Conservation (phyloP, 2,797 vertebrate genomes). For the Galago senegalensis region DNA sequence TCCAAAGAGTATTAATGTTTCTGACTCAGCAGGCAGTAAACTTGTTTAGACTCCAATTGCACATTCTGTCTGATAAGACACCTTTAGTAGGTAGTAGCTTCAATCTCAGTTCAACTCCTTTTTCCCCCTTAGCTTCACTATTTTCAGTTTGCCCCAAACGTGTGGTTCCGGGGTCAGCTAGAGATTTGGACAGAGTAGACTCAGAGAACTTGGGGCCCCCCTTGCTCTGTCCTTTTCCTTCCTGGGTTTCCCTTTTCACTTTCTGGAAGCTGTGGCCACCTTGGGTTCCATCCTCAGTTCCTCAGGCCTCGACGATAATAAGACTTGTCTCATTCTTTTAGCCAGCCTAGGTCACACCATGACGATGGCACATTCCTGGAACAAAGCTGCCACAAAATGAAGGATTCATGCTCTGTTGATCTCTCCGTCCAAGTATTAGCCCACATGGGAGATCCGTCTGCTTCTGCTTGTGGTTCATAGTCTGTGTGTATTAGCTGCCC, state of each 20-base stretch:
- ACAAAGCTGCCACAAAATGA: background rate
- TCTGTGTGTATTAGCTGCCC: background rate
- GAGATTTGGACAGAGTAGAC: background rate
- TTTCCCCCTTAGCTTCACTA: background rate
- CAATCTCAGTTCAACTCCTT: background rate
- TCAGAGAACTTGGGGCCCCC: background rate
- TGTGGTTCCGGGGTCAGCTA: background rate
- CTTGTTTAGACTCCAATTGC: background rate
- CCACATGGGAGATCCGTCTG: background rate
- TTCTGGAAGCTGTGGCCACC: background rate
- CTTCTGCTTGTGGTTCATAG: background rate
- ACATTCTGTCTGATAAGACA: background rate
- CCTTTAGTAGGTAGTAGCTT: background rate
- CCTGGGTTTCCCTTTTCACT: background rate
- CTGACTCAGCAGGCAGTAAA: background rate
- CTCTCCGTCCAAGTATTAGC: background rate
- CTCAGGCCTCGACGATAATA: background rate
- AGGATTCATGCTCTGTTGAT: background rate
- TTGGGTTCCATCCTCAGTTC: background rate
- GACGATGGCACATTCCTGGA: background rate
- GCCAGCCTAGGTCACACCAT: background rate
- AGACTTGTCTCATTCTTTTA: background rate
- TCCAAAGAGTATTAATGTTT: slow-evolving; percentile 20
- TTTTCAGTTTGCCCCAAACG: background rate
- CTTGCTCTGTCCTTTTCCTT: background rate